Evolutionary conservation across 1,140 invertebrate species (phyloP), one percentile per base, ranked within the genome.

Genomic region (Caenorhabditis remanei): DNA sequence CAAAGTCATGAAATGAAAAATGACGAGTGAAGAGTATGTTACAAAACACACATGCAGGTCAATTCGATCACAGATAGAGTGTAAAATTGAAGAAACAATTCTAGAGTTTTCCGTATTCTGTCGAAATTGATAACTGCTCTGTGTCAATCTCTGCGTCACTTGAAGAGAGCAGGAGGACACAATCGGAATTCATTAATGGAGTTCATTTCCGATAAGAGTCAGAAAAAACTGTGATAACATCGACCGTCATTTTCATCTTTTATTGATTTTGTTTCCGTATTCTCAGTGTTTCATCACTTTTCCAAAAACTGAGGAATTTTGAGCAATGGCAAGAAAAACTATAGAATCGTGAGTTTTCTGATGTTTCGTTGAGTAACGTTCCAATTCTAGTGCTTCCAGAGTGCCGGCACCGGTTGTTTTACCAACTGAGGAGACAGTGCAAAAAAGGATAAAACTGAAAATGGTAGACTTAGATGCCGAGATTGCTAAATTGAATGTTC

Each of bases 391-490:
- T 67, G 32, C 40, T 65, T 65, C 13, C 79, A 50, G 75, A 65
- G 79, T 87, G 67, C 56, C 46, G 16, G 53, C 83, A 55, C 56
- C 55, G 24, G 43, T 79, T 24, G 46, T 24, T 16, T 13, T 79
- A 0, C 71, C 71, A 1, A 50, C 71, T 11, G 71, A 79, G n/a
- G 19, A 79, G 24, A 50, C 46, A 7, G 71, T 79, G 0, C 71
- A 79, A 50, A 79, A 79, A 40, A 32, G 82, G 4, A 58, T 84
- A 13, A 87, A 87, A 50, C 56, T 87, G 7, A 87, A 58, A 83
- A 83, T 87, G 43, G 65, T 87, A 7, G 86, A 87, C 21, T 84
- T 83, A 4, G 86, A 87, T 6, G 71, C 43, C 4, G 86, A 87
- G 79, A 87, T 87, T 21, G 71, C 56, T 43, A 82, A 67, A 67